Base-by-base conservation (phyloP, 2,113 vertebrate species). In the Leiothrix lutea region DNA sequence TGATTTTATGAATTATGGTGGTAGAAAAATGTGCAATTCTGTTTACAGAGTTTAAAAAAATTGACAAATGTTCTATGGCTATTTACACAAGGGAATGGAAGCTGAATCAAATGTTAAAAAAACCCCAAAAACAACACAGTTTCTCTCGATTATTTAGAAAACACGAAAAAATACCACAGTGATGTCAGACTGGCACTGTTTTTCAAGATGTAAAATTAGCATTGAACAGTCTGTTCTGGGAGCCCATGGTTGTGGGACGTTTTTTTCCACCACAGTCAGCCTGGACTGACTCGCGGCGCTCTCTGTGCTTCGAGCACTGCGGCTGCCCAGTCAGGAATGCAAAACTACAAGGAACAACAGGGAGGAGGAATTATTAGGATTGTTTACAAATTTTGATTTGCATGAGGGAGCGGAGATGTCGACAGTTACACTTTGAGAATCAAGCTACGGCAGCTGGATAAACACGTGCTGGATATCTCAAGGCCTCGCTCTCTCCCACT, bases 301-400 rank as follows among this genome's bases (percentile, higher is more conserved):
- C 53, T 72, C 57, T 12, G 50, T 77, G 62, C 60, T 70, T 66
- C 2, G 8, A 70, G 42, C 73, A 0, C 62, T 86, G 81, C 17
- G 77, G 79, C 93, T 70, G 81, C 44, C 83, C 36, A 26, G 67
- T 15, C 51, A 83, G 90, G 85, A 96, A 95, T 95, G 90, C 80
- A 92, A 42, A 90, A 80, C 47, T 90, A 25, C 92, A 88, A 35
- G 0, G 51, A 94, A 47, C 67, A 72, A 78, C 79, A 67, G 61
- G 7, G 22, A 94, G 79, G 64, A 94, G 60, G 53, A 94, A 93
- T 94, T 80, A 94, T 79, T 96, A 42, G 90, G 81, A 60, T 91
- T 96, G 91, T 96, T 95, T 94, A 94, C 94, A 89, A 97, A 95
- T 94, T 95, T 90, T 21, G 60, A 91, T 94, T 96, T 96, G 88